A percentile compares a stretch with the other conserved stretches of the same genome.
Conservation (phyloP, 2,797 vertebrate genomes). For the Alcedo atthis region DNA sequence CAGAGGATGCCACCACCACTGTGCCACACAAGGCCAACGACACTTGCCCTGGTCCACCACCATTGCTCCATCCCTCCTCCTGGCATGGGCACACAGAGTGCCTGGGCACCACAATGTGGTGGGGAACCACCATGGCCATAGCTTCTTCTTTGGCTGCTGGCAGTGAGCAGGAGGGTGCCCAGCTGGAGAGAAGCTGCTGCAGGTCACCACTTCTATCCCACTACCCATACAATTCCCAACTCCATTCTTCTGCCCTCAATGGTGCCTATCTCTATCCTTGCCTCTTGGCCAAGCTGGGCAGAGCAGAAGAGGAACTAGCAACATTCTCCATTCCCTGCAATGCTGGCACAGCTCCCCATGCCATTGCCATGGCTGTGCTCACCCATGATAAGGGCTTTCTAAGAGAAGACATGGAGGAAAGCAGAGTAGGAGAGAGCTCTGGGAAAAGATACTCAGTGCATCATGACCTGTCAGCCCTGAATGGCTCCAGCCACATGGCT, state of each 20-base stretch:
- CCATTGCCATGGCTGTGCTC: background rate
- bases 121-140: fast-evolving
- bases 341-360: fast-evolving
- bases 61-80: background rate
- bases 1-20: background rate
- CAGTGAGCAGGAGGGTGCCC: fast-evolving
- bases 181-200: background rate
- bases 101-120: fast-evolving
- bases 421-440: background rate
- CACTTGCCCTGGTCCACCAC: background rate
- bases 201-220: background rate
- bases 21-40: fast-evolving
- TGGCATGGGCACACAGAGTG: fast-evolving
- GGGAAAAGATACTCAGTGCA: background rate
- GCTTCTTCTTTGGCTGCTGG: background rate
- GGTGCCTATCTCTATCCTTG: fast-evolving
- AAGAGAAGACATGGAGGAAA: background rate
- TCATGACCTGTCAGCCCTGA: background rate
- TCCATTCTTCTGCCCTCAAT: fast-evolving
- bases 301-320: fast-evolving
- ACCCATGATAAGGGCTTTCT: background rate
- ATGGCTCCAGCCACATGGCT: background rate
- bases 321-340: fast-evolving
- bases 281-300: fast-evolving
- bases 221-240: too few species aligned